phyloP scores from a whole-genome alignment of 1,140 invertebrate genomes.

The Mya arenaria region DNA sequence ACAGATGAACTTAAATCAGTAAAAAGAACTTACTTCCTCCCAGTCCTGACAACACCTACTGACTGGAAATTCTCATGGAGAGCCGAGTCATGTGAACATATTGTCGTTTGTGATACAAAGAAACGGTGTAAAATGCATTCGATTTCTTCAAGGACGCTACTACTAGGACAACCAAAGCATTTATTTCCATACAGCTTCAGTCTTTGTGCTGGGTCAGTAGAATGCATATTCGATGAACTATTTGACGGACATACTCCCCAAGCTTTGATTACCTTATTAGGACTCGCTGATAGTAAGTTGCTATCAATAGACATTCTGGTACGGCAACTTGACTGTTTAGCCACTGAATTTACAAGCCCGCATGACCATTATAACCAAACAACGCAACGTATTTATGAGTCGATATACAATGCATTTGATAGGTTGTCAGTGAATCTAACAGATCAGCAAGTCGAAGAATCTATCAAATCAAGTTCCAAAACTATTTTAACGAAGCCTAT shows the following conservation, averaged over 20 bases:
- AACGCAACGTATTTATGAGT: too few species aligned
- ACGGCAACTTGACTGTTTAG: too few species aligned
- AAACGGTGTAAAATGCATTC: too few species aligned
- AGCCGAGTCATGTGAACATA: not conserved
- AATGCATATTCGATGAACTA: not conserved
- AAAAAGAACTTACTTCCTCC: not conserved
- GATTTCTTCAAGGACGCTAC: not conserved
- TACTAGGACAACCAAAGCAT: not conserved
- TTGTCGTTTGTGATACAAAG: not conserved
- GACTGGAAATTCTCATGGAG: slow-evolving; percentile 41
- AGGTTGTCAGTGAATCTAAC: not conserved
- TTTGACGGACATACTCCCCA: too few species aligned
- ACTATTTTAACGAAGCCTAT: not conserved
- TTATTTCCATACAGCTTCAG: not conserved
- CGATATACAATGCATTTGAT: not conserved
- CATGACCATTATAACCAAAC: too few species aligned
- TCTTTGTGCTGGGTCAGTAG: not conserved
- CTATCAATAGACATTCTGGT: too few species aligned
- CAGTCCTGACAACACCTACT: not conserved
- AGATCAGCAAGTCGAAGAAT: not conserved
- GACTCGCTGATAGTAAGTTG: too few species aligned
- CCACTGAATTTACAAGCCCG: too few species aligned
- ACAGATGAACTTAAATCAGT: not conserved
- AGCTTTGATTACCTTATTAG: too few species aligned
- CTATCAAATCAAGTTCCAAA: not conserved